phyloP scores from a whole-genome alignment of 2,888 invertebrate species.

The Spodoptera littoralis region DNA sequence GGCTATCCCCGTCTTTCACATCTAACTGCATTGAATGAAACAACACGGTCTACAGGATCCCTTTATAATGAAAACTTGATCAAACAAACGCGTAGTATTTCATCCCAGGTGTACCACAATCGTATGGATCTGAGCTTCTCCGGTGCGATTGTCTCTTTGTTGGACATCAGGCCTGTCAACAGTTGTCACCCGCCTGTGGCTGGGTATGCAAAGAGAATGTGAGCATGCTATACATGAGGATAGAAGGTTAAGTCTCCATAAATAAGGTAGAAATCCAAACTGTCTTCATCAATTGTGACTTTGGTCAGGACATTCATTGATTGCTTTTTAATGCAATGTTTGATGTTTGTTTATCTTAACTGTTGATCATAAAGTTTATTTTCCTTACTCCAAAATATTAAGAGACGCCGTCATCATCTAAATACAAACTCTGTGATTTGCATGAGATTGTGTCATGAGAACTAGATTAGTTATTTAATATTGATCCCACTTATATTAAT shows the following conservation, averaged over 20 bases:
- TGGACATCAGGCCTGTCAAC: conserved; percentile 51
- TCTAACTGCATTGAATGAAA: background rate
- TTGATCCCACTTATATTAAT: no score
- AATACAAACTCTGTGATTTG: no score
- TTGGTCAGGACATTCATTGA: no score
- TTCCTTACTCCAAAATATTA: no score
- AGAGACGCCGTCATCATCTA: no score
- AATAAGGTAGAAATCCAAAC: no score
- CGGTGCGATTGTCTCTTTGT: conserved; percentile 52
- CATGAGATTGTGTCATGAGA: no score
- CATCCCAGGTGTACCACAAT: conserved; percentile 46
- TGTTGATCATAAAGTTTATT: no score
- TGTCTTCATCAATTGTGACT: no score
- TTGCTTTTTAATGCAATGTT: no score
- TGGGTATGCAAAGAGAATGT: conserved; percentile 38
- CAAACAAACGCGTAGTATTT: conserved; percentile 31
- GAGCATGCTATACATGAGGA: rapidly evolving
- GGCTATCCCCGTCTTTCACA: background rate
- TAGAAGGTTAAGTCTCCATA: conserved; percentile 16
- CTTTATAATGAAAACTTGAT: conserved; percentile 37
- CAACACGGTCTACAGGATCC: background rate
- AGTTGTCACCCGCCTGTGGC: conserved; percentile 43
- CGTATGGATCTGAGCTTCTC: conserved; percentile 40
- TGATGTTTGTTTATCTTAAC: no score
- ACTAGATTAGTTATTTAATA: no score